Percentiles rank a stretch among this genome's conserved stretches.
Conservation (phyloP, 2,113 vertebrate genomes). For the Pardalotus punctatus region DNA sequence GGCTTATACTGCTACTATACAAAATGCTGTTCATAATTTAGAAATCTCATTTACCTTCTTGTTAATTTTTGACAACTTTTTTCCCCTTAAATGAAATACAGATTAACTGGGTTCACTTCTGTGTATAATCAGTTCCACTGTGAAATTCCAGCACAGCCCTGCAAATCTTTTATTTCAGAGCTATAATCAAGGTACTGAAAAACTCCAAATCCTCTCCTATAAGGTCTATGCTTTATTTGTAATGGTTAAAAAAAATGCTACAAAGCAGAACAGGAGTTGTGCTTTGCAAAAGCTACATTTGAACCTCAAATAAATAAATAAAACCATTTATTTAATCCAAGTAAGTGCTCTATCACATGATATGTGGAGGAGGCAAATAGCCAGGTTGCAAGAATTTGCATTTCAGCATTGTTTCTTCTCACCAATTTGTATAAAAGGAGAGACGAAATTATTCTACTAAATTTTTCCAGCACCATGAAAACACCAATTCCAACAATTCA, state of each 20-base stretch:
- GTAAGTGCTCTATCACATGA: neutral
- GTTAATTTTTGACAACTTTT: neutral
- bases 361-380: neutral
- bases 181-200: neutral
- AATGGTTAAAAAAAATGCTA: neutral
- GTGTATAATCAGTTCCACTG: neutral
- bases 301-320: neutral
- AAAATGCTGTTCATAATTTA: neutral
- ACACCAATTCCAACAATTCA: neutral
- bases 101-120: neutral
- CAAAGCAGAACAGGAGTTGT: neutral
- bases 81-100: neutral
- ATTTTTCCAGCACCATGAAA: neutral
- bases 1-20: neutral
- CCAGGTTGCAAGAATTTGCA: neutral
- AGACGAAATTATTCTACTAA: neutral
- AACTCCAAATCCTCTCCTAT: neutral
- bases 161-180: neutral
- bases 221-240: neutral
- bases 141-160: neutral
- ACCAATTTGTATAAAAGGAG: neutral
- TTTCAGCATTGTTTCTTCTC: neutral
- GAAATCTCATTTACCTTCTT: neutral
- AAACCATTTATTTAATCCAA: neutral
- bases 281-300: neutral